Conservation (phyloP, 1,140 invertebrate genomes). For the Sinella curviseta region DNA sequence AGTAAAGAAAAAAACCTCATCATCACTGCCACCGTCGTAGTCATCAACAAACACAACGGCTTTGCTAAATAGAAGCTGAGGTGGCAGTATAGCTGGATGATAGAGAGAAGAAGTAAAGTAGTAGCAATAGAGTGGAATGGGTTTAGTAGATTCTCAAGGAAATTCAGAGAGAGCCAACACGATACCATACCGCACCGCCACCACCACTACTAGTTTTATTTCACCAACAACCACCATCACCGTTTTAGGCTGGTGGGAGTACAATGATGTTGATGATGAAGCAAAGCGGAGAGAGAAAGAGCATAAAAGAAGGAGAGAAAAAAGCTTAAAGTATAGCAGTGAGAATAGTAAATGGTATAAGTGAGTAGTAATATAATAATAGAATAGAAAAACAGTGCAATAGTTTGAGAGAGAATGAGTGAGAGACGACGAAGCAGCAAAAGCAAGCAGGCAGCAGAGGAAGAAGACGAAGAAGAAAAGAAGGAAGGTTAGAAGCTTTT, state of each 20-base stretch:
- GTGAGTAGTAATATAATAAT: background rate
- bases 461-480: background rate
- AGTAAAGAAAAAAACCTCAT: too few relatives aligned
- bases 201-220: background rate
- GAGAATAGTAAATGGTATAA: background rate
- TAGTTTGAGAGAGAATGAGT: background rate
- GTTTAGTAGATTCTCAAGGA: background rate
- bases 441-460: background rate
- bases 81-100: too few relatives aligned
- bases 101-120: too few relatives aligned
- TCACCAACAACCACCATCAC: too few relatives aligned
- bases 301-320: background rate
- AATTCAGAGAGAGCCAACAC: background rate
- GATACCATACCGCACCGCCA: too few relatives aligned
- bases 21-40: too few relatives aligned
- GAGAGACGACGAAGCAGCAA: background rate
- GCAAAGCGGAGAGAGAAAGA: background rate
- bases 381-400: conserved; percentile 11
- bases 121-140: background rate
- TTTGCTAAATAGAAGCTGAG: too few relatives aligned
- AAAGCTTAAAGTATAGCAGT: too few relatives aligned
- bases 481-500: background rate
- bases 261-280: background rate
- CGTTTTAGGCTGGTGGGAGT: too few relatives aligned
- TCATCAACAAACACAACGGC: too few relatives aligned